Conservation (phyloP, 2,888 invertebrate species). For the Protonemura montana region DNA sequence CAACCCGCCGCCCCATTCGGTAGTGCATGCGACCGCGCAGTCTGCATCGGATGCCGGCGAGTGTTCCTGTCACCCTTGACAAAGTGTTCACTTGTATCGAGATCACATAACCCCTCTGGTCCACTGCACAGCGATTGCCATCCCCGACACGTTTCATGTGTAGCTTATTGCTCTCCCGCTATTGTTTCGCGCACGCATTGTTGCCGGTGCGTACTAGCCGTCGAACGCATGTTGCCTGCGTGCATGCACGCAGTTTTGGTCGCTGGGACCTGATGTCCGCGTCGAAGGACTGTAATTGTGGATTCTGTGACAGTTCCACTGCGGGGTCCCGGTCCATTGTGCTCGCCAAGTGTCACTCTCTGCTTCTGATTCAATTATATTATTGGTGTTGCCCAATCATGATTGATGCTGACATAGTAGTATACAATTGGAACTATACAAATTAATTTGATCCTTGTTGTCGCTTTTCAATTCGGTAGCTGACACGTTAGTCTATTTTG, state of each 20-base stretch:
- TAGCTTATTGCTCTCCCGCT: constrained; percentile 26
- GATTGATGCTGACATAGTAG: background rate
- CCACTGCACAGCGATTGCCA: background rate
- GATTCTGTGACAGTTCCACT: background rate
- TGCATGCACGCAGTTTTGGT: too few relatives aligned
- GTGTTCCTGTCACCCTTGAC: background rate
- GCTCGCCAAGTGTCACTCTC: background rate
- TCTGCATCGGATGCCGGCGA: background rate
- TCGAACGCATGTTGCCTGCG: background rate
- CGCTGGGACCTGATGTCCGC: too few relatives aligned
- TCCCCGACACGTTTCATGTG: constrained; percentile 37
- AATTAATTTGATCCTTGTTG: background rate
- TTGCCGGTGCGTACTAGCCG: background rate
- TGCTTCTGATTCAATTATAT: background rate
- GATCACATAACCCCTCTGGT: background rate
- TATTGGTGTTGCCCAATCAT: background rate
- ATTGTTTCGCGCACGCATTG: background rate
- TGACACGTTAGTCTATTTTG: background rate
- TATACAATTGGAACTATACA: background rate
- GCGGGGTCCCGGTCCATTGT: background rate
- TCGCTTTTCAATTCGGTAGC: background rate
- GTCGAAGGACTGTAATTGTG: too few relatives aligned
- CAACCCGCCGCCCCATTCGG: too few relatives aligned
- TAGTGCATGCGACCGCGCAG: background rate
- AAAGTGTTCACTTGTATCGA: constrained; percentile 30